phyloP scores from a whole-genome alignment of 2,888 invertebrate species.

The Stegophylla sp. region DNA sequence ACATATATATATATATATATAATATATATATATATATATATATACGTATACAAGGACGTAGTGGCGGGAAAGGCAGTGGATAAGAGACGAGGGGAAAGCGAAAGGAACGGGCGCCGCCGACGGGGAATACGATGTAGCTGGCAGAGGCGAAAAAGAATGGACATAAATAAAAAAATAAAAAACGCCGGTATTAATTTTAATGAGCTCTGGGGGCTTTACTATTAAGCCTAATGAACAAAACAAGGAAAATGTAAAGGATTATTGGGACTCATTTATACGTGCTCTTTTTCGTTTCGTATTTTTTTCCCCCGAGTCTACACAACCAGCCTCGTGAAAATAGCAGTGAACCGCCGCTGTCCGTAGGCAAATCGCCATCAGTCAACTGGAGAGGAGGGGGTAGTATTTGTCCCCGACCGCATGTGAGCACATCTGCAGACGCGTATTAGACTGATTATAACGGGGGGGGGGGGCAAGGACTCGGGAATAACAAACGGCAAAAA shows the following conservation, averaged over 20 bases:
- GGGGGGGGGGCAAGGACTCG: neutral
- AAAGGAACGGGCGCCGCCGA: neutral
- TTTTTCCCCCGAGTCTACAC: conserved; percentile 21
- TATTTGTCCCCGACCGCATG: too few relatives aligned
- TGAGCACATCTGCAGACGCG: neutral
- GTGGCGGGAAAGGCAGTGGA: neutral
- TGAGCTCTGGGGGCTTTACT: conserved; percentile 52
- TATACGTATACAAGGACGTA: too few relatives aligned
- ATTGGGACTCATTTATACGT: conserved; percentile 55
- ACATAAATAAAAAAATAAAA: conserved; percentile 44
- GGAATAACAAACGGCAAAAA: conserved; percentile 13
- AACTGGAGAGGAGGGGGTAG: too few relatives aligned
- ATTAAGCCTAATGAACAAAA: conserved; percentile 58
- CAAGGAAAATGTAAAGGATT: conserved; percentile 55
- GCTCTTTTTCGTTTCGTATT: conserved; percentile 8
- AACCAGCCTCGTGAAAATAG: neutral
- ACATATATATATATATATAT: too few relatives aligned
- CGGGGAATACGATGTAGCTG: neutral
- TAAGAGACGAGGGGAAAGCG: neutral
- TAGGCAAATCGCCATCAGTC: conserved; percentile 36
- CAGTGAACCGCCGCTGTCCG: neutral
- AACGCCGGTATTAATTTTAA: conserved; percentile 57
- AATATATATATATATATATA: too few relatives aligned
- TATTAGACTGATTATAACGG: neutral
- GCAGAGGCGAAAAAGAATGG: conserved; percentile 14